A percentile compares a stretch with the other conserved stretches of the same genome.
These are phyloP conservation scores for Actinemys pallida DNA, from an alignment of 2,113 vertebrate species.

Conservation along the genomic window DNA sequence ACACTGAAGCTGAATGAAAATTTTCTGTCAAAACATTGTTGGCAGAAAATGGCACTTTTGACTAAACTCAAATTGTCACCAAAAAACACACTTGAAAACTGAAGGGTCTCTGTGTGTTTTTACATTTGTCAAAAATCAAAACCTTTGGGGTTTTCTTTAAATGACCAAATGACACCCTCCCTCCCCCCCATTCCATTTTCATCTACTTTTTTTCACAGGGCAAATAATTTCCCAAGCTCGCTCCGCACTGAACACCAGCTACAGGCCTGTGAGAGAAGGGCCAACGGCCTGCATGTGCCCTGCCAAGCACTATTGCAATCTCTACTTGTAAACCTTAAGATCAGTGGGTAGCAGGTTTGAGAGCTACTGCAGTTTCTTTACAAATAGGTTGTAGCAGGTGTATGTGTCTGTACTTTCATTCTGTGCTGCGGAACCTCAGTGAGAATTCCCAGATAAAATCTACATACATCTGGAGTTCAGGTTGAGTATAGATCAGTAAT, in stretches of 20 bases:
- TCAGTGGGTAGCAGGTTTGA: not conserved
- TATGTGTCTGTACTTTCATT: not conserved
- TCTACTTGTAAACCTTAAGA: not conserved
- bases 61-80: conserved; percentile 25
- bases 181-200: not conserved
- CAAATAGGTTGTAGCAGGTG: not conserved
- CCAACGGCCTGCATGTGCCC: not conserved
- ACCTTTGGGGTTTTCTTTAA: fast-evolving
- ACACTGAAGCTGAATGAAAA: conserved; percentile 51
- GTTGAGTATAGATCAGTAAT: not conserved
- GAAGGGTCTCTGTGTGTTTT: no score
- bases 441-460: not conserved
- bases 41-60: not conserved
- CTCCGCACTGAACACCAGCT: not conserved
- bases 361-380: not conserved
- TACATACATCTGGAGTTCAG: not conserved
- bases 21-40: conserved; percentile 45
- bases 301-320: not conserved
- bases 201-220: not conserved
- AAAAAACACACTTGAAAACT: conserved; percentile 19
- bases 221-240: not conserved
- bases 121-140: conserved; percentile 41
- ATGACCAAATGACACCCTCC: no score
- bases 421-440: not conserved
- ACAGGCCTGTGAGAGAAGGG: not conserved